Evolutionary conservation across 2,888 invertebrate genomes (phyloP), one percentile per base, ranked within the genome.

Genomic region (Phlogophora meticulosa): DNA sequence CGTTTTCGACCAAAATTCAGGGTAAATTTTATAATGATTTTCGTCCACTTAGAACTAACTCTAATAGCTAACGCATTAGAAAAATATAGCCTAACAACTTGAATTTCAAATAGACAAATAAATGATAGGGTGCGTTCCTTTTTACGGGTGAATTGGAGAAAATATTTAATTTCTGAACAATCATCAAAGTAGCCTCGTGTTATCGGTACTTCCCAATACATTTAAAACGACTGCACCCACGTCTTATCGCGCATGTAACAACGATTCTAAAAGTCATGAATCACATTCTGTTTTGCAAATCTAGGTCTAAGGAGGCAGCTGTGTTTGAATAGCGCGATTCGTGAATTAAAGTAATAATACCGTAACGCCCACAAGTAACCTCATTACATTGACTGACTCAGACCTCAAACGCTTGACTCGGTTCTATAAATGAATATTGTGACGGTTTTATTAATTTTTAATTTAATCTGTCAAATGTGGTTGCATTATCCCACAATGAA

Each of bases 301-400:
- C 73, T 64, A 73, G 76, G 43, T 62, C 45, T 62, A 32, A 48
- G 34, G 28, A 45, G 36, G 17, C 78, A 79, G 66, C 79, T 79
- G 79, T 79, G 67, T 63, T 78, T 72, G 63, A 42, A 22, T 15
- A 57, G 40, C 13, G 24, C 22, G 38, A 58, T 20, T 43, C 40
- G 51, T 36, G 20, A 57, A 48, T 59, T 42, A 48, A 55, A 40
- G 9, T 57, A 49, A 46, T 45, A 72, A 53, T 46, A 49, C 10
- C 11, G 22, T 0, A 15, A 53, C 59, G 24, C 61, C 52, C 42
- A 72, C 51, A 57, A 56, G 17, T 49, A 32, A 58, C 51, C 40
- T 43, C 38, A 22, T 45, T 55, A n/a, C 11, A 32, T 40, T 24
- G 15, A 20, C 11, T 24, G 43, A 34, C 24, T 40, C 20, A 49